Base-by-base conservation (phyloP, 2,113 vertebrate species). In the Scortum barcoo region DNA sequence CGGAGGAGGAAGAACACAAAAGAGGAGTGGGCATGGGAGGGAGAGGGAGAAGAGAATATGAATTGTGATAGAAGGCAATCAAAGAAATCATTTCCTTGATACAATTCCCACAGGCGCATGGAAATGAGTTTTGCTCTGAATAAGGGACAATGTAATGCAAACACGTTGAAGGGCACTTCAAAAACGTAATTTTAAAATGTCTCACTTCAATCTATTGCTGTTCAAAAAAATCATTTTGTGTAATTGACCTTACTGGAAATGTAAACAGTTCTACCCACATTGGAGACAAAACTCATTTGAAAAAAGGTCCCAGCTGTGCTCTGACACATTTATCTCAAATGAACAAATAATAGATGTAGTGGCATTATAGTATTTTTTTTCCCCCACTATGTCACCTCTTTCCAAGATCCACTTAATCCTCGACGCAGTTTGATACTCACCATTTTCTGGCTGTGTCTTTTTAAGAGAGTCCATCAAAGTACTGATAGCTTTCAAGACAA, bases 381-480 rank as follows among this genome's bases (percentile, higher is more conserved):
- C 6, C 33, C 6, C 24, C 17, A 13, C 53, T 12, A 24, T 42
- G 4, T 42, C 58, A 10, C 70, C 46, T 44, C 75, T 51, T 50
- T 58, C 20, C 1, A 51, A 62, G 24, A 67, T 71, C 51, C 65
- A 17, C 57, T 71, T 51, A 38, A 77, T 75, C 53, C 6, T 10
- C 60, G 54, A 69, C 48, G 68, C 48, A 30, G 46, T 80, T 71
- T 40, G 28, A 68, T 60, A 95, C 97, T 97, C 95, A 99, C 98
- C 98, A 71, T 99, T 99, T 93, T 99, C 98, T 76, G 98, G 98
- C 82, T 98, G 97, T 44, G 98, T 99, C 96, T 99, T 99, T 94
- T 99, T 99, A 77, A 99, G 97, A 1, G 98, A 99, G 92, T 99
- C 98, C 96, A 99, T 99, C 79, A 99, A 97, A 85, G 98, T 99